Conservation (phyloP, 37 sponge, comb jelly and placozoan species). For the Ephydatia muelleri region DNA sequence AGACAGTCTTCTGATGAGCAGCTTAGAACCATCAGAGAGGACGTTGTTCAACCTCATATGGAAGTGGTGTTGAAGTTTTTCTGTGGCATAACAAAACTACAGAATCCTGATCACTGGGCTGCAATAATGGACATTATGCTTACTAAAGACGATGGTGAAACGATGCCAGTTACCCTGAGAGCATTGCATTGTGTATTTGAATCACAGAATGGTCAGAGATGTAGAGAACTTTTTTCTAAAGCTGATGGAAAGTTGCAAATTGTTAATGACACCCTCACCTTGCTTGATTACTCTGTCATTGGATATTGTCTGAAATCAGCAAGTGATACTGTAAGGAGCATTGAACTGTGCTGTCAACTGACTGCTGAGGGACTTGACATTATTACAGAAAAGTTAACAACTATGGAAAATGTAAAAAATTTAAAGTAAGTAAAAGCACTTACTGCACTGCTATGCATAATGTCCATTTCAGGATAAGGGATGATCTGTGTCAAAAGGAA, state of each 20-base stretch:
- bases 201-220: constrained; percentile 9
- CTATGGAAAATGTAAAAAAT: not conserved
- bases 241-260: constrained; percentile 7
- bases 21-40: not conserved
- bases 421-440: no score
- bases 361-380: constrained; percentile 31
- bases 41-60: constrained; percentile 23
- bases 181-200: constrained; percentile 55
- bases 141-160: not conserved
- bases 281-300: constrained; percentile 33
- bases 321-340: not conserved
- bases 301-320: constrained; percentile 13
- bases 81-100: constrained; percentile 22
- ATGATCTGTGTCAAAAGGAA: no score
- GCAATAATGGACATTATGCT: constrained; percentile 4
- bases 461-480: no score
- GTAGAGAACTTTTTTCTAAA: constrained; percentile 13
- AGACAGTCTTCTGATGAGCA: not conserved
- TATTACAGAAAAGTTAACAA: constrained; percentile 6
- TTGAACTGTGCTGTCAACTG: constrained; percentile 43
- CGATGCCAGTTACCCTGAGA: not conserved
- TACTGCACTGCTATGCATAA: no score
- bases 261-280: constrained; percentile 12
- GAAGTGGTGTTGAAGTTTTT: constrained; percentile 54
- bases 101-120: not conserved